Percentiles rank a stretch among this genome's conserved stretches.
Conservation (phyloP, 2,888 invertebrate genomes). For the Clanis bilineata region DNA sequence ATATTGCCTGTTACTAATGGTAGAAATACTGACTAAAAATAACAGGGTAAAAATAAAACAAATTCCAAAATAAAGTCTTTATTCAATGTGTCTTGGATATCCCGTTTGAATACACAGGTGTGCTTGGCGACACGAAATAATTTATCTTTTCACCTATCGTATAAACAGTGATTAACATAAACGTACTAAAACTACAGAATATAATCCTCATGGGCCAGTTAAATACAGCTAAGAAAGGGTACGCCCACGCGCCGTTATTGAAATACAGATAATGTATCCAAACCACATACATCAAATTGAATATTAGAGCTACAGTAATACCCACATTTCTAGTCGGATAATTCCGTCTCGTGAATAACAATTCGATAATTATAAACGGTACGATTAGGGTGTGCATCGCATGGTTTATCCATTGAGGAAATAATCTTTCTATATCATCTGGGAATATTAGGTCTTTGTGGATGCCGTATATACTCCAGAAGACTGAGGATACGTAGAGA, state of each 20-base stretch:
- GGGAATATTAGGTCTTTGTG: conserved; percentile 96
- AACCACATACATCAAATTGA: conserved; percentile 85
- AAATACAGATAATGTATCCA: conserved; percentile 88
- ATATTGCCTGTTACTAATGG: too few relatives aligned
- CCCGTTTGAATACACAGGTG: conserved; percentile 34
- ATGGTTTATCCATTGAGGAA: conserved; percentile 95
- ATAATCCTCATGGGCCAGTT: conserved; percentile 85
- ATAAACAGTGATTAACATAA: conserved; percentile 83
- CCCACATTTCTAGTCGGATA: conserved; percentile 87
- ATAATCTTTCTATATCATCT: conserved; percentile 87
- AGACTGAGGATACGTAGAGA: conserved; percentile 90
- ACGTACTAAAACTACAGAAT: conserved; percentile 85
- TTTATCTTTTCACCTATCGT: conserved; percentile 88
- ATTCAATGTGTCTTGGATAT: conserved; percentile 31
- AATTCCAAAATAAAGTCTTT: neutral
- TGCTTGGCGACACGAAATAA: conserved; percentile 83
- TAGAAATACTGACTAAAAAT: neutral
- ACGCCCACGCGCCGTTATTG: conserved; percentile 91
- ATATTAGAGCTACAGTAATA: conserved; percentile 75
- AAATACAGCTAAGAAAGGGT: conserved; percentile 91
- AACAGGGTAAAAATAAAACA: conserved; percentile 16
- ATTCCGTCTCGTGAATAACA: conserved; percentile 85
- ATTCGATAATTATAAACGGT: conserved; percentile 88
- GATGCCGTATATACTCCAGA: conserved; percentile 92
- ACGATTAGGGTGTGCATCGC: conserved; percentile 92